Base-by-base conservation (phyloP, 1,140 invertebrate species). In the Calliphora vicina region DNA sequence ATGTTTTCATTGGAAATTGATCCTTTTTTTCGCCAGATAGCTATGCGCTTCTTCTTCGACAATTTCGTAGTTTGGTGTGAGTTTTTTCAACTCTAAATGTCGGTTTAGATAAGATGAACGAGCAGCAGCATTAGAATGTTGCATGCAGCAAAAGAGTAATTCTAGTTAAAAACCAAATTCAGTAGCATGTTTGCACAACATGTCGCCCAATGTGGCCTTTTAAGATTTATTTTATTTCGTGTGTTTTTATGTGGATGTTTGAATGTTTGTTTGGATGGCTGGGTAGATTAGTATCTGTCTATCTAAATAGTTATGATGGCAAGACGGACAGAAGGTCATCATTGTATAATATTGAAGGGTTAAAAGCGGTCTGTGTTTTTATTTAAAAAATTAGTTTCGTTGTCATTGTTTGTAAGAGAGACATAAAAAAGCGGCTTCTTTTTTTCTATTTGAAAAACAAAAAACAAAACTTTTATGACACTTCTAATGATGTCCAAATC, bases 151-250 rank as follows among this genome's bases (percentile, higher is more conserved):
- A 25, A 67, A 25, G n/a, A 67, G 5, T 25, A 67, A 67, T 67
- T 67, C 61, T 80, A 43, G 74, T 71, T 83, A 83, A 83, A 83
- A 80, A 29, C 76, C 57, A 83, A 83, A 84, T 84, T 43, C 83
- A 82, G 83, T 84, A 84, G 83, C 83, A 82, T 84, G 83, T 84
- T 84, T 84, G 83, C 83, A 84, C 83, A 84, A 84, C 83, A 84
- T 84, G 83, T 84, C 83, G 83, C 83, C 83, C 57, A 80, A 84
- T 82, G 81, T 84, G 83, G 80, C 74, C 82, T 80, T 83, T 71
- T n/a, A 57, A 57, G 50, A 57, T 57, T 57, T 57, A 57, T 57
- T 57, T 57, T 25, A 67, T 20, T 67, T 67, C 17, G 25, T 10
- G 8, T 67, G 23, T 23, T 67, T 67, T 61, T 67, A 6, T 67